Percentiles rank a stretch among this genome's conserved stretches.
Evolutionary conservation across 2,797 vertebrate genomes (phyloP).

Genomic region (Crocidura indochinensis): DNA sequence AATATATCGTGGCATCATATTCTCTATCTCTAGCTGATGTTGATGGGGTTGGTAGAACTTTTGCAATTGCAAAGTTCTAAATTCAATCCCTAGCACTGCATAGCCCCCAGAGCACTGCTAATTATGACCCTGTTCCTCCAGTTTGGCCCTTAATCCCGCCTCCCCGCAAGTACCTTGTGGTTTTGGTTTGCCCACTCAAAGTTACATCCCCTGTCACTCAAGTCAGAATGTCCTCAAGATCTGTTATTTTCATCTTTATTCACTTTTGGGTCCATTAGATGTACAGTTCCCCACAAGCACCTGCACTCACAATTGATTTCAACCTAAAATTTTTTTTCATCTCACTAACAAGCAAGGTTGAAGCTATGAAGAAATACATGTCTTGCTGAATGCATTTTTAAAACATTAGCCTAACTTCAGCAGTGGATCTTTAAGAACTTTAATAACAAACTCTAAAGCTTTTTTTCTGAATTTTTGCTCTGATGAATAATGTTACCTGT

Average conservation of each 20-base stretch:
- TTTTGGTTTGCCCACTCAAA: background rate
- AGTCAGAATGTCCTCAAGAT: background rate
- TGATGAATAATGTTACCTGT: constrained; percentile 36
- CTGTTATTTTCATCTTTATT: background rate
- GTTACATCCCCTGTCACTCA: background rate
- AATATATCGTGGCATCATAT: background rate
- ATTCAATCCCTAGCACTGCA: no score
- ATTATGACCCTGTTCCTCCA: no score
- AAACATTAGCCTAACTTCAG: constrained; percentile 3
- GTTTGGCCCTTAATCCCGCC: no score
- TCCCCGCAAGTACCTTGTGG: no score
- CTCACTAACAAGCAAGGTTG: constrained; percentile 20
- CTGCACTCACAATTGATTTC: background rate
- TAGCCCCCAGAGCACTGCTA: no score
- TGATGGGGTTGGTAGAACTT: no score
- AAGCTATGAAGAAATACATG: constrained; percentile 27
- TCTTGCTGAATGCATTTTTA: constrained; percentile 28
- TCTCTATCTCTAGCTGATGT: background rate
- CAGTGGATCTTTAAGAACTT: constrained; percentile 31
- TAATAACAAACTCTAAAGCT: background rate
- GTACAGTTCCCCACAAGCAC: background rate
- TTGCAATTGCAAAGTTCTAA: no score
- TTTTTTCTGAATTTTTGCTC: constrained; percentile 46
- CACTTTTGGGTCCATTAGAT: background rate
- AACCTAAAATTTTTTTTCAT: background rate